These are phyloP conservation scores for Cardiocondyla obscurior DNA, from an alignment of 1,140 invertebrate species.

Conservation along the genomic window DNA sequence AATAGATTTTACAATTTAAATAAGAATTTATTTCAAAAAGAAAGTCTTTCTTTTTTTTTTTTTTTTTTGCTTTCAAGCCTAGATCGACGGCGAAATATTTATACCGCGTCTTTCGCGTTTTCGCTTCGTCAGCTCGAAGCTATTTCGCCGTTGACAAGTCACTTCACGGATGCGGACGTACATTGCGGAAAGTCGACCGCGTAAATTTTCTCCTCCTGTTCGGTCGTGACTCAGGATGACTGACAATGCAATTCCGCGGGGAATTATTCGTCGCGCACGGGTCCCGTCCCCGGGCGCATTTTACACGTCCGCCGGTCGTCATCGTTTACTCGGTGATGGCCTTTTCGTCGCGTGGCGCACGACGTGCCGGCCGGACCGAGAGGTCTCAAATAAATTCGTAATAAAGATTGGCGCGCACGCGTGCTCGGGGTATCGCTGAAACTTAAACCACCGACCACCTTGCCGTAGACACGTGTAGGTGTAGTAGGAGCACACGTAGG, in stretches of 20 bases:
- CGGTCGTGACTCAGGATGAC: neutral
- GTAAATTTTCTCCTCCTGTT: neutral
- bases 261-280: neutral
- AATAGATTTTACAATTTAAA: neutral
- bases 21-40: no score
- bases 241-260: constrained; percentile 2
- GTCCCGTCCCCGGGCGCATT: neutral
- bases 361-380: neutral
- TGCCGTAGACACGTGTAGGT: constrained; percentile 24
- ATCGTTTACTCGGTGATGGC: neutral
- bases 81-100: neutral
- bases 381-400: constrained; percentile 11
- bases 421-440: neutral
- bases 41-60: no score
- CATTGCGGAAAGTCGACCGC: neutral
- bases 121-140: neutral
- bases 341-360: neutral
- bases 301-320: neutral
- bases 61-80: no score
- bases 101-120: neutral
- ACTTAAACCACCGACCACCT: constrained; percentile 7
- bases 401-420: constrained; percentile 25
- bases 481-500: neutral
- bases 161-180: neutral
- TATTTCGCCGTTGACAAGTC: neutral